Percentiles rank a stretch among this genome's conserved stretches.
These are phyloP conservation scores for Apis dorsata DNA, from an alignment of 1,140 invertebrate genomes.

Conservation along the genomic window DNA sequence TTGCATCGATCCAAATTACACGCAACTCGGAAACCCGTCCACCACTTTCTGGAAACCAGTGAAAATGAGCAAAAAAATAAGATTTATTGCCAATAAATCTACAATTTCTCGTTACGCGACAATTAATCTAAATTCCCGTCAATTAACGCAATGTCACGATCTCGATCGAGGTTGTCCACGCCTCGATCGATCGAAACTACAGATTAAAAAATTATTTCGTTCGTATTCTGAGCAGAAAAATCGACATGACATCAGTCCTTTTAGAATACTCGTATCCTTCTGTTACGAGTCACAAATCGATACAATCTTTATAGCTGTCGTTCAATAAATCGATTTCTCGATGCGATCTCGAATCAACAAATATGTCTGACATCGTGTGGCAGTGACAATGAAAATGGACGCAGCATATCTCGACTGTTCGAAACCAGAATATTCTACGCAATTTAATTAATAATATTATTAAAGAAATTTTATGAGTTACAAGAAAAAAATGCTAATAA, in stretches of 20 bases:
- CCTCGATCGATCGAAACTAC: conserved; percentile 6
- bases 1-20: too few relatives aligned
- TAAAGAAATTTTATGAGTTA: too few relatives aligned
- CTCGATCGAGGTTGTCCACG: conserved; percentile 26
- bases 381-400: background rate
- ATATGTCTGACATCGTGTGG: background rate
- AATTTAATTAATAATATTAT: too few relatives aligned
- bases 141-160: conserved; percentile 36
- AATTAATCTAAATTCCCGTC: conserved; percentile 45
- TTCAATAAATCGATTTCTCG: conserved; percentile 14
- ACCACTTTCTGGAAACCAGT: too few relatives aligned
- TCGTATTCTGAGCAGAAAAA: background rate
- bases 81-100: conserved; percentile 19
- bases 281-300: background rate
- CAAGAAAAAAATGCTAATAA: too few relatives aligned
- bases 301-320: conserved; percentile 18
- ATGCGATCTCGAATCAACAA: conserved; percentile 4
- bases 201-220: conserved; percentile 25
- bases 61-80: too few relatives aligned
- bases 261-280: background rate
- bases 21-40: too few relatives aligned
- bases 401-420: background rate
- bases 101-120: background rate
- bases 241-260: conserved; percentile 5
- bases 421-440: too few relatives aligned